phyloP scores from a whole-genome alignment of 2,888 invertebrate genomes.

The Gibbula magus region DNA sequence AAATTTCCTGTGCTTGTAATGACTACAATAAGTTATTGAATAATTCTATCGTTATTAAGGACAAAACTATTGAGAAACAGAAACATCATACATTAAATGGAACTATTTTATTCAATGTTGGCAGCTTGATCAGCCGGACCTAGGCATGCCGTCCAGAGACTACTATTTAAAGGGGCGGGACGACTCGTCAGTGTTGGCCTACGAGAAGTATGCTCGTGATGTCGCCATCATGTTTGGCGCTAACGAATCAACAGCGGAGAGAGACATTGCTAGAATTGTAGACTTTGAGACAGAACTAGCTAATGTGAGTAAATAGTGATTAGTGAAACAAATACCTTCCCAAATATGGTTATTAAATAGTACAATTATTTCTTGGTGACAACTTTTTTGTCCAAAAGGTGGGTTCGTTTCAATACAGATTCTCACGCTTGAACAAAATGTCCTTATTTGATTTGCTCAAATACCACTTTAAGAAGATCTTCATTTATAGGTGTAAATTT shows the following conservation, averaged over 20 bases:
- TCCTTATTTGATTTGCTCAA: too few relatives aligned
- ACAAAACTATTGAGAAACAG: not conserved
- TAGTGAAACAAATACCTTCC: too few relatives aligned
- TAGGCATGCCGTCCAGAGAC: conserved; percentile 86
- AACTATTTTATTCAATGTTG: not conserved
- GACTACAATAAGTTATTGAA: too few relatives aligned
- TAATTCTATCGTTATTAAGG: not conserved
- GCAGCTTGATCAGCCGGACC: conserved; percentile 94
- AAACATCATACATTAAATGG: too few relatives aligned
- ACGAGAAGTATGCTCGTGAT: conserved; percentile 92
- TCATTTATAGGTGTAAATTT: too few relatives aligned
- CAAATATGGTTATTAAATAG: too few relatives aligned
- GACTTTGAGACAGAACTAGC: conserved; percentile 92
- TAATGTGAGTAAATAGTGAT: conserved; percentile 83
- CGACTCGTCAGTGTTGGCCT: conserved; percentile 83
- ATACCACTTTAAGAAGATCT: too few relatives aligned
- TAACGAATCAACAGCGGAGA: conserved; percentile 81
- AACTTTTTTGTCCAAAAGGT: too few relatives aligned
- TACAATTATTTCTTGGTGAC: too few relatives aligned
- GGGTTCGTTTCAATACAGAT: too few relatives aligned
- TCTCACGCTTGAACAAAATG: too few relatives aligned
- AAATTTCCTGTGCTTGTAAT: too few relatives aligned
- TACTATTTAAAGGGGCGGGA: conserved; percentile 80
- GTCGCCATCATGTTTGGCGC: conserved; percentile 90
- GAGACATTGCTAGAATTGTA: conserved; percentile 85